Base-by-base conservation (phyloP, 2,797 vertebrate species). In the Pseudochromis fuscus region DNA sequence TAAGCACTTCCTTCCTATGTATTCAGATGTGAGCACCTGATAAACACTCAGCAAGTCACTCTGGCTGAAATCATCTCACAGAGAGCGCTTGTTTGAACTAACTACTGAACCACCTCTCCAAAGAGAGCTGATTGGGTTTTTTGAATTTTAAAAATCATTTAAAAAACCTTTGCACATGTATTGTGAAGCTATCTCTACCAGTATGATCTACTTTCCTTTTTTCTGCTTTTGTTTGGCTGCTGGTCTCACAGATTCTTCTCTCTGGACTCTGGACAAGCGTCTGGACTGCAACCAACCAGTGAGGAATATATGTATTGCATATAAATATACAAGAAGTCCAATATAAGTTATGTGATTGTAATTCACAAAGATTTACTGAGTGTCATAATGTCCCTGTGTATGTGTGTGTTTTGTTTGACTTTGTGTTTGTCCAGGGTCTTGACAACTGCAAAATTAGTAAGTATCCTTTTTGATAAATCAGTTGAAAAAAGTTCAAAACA, bases 251-350 rank as follows among this genome's bases (percentile, higher is more conserved):
- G 23, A 19, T 18, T 77, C 83, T 23, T 57, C 74, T 70, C 83
- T 93, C 8, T 61, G 72, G 75, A 75, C 82, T 56, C 45, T 93
- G 27, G 60, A 89, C 9, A 16, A 59, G 7, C 38, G 1, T 5
- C 13, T 65, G 24, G 16, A 85, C 71, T 94, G 92, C 77, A 87
- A 31, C 23, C 90, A 89, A 33, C 4, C n/a, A 77, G 94, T 94
- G 52, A 87, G 75, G 9, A 56, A 49, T 74, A n/a, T 23, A 23
- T 3, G 5, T 38, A 24, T 53, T 56, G 8, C 15, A 40, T 28
- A 40, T 45, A 10, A 12, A 24, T 42, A 13, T 6, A n/a, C 6
- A 45, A 48, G 11, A 37, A 28, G 4, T 50, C 8, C 11, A 25
- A n/a, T 21, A 25, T 46, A 65, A 72, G 18, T 28, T 38, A 15